Evolutionary conservation across 2,113 vertebrate genomes (phyloP), one percentile per base, ranked within the genome.

Genomic region (Argyrosomus japonicus): DNA sequence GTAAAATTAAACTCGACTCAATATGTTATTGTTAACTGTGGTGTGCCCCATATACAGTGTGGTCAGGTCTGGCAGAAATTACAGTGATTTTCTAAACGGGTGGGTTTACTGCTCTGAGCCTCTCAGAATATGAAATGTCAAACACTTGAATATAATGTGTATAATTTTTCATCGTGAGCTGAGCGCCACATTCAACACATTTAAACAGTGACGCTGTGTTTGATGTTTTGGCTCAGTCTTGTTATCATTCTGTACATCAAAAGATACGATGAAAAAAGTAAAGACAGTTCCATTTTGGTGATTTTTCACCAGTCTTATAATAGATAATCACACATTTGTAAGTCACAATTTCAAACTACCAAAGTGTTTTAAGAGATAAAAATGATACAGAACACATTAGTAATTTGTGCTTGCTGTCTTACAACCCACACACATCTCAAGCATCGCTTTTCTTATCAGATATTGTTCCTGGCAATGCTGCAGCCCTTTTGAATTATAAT

Each of bases 21-120:
- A 12, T 65, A 21, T 89, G 69, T 83, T 86, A 64, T 79, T 70
- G 78, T 64, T 79, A 81, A 82, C 77, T 50, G 77, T 67, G 70
- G 62, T 21, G 36, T 79, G 50, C 57, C 57, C 1, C 23, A 1
- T 64, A 54, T 27, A 84, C 61, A 78, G 58, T 36, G 56, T 36
- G 87, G 67, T 82, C 68, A 43, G 40, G n/a, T 62, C 67, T 82
- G 74, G 75, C 36, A 86, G 74, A 73, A 86, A 89, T 87, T 64
- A 84, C 43, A 77, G 65, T 40, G 12, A 77, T 82, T 83, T 84
- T 50, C 36, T 43, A 64, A 87, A 86, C 45, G 58, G 25, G 43
- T 71, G 73, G 56, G 19, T 68, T 85, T 72, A 79, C 71, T 76
- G 68, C 60, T 85, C 17, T n/a, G 71, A 71, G 51, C 67, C 19